A percentile compares a stretch with the other conserved stretches of the same genome.
These are phyloP conservation scores for Proterorhinus semilunaris DNA, from an alignment of 2,113 vertebrate genomes.

Conservation along the genomic window DNA sequence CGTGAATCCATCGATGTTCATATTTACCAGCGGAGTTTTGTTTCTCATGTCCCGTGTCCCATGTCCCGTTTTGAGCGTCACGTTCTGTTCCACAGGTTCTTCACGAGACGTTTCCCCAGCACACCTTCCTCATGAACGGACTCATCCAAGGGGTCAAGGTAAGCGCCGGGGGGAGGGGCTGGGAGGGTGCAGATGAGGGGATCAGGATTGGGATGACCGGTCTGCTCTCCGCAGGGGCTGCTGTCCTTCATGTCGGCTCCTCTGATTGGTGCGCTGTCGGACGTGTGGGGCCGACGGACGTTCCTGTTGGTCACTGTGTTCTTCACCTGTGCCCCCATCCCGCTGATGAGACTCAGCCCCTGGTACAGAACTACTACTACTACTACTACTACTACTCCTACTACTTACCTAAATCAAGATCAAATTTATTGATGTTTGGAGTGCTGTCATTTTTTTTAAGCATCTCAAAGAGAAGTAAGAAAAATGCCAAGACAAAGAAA, in stretches of 20 bases:
- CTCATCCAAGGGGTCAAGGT: slow-evolving; percentile 98
- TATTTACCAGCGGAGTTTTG: too few relatives aligned
- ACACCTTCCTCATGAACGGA: slow-evolving; percentile 97
- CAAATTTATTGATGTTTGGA: too few relatives aligned
- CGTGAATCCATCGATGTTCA: too few relatives aligned
- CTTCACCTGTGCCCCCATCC: slow-evolving; percentile 89
- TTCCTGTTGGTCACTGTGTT: slow-evolving; percentile 89
- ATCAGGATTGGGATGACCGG: too few relatives aligned
- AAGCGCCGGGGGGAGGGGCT: slow-evolving; percentile 18
- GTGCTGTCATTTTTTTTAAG: too few relatives aligned
- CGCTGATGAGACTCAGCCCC: slow-evolving; percentile 88
- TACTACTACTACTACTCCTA: too few relatives aligned
- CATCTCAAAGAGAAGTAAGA: too few relatives aligned
- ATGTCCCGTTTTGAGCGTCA: not conserved
- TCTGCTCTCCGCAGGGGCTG: slow-evolving; percentile 76
- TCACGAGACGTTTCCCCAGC: slow-evolving; percentile 91
- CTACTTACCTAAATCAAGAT: too few relatives aligned
- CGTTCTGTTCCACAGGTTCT: slow-evolving; percentile 80
- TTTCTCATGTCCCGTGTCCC: too few relatives aligned
- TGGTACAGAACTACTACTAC: slow-evolving; percentile 73
- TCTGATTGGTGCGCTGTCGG: slow-evolving; percentile 86
- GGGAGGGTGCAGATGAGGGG: too few relatives aligned
- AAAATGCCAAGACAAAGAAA: too few relatives aligned
- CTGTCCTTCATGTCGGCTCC: slow-evolving; percentile 91
- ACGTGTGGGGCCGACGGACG: slow-evolving; percentile 86